Conservation (phyloP, 1,140 invertebrate genomes). For the Lysiphlebus fabarum region DNA sequence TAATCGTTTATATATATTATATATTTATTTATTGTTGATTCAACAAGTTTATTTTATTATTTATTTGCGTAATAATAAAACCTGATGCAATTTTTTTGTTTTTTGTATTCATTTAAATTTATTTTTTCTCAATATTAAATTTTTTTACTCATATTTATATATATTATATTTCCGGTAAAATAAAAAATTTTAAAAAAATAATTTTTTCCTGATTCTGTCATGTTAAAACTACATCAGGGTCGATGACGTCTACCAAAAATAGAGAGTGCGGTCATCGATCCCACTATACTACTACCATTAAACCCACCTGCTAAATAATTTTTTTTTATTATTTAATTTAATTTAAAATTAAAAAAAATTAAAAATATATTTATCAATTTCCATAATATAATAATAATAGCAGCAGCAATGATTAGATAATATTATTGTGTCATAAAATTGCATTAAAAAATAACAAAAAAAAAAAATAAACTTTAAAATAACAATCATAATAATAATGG, state of each 20-base stretch:
- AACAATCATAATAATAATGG: no score
- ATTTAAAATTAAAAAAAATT: no score
- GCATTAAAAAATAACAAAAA: no score
- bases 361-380: no score
- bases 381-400: no score
- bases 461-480: no score
- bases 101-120: conserved; percentile 4
- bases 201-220: not conserved
- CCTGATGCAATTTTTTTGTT: conserved; percentile 6
- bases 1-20: conserved; percentile 10
- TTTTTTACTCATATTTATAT: conserved; percentile 2
- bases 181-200: conserved; percentile 32
- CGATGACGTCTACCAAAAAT: not conserved
- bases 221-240: not conserved
- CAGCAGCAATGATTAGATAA: no score
- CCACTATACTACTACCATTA: not conserved
- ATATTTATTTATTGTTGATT: conserved; percentile 12
- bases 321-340: no score
- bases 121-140: conserved; percentile 20
- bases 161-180: conserved; percentile 19
- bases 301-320: no score
- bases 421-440: no score
- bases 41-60: not conserved
- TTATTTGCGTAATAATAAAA: conserved; percentile 7
- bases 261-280: conserved; percentile 31